These are phyloP conservation scores for Ectobius pallidus DNA, from an alignment of 2,888 invertebrate genomes.

Conservation along the genomic window DNA sequence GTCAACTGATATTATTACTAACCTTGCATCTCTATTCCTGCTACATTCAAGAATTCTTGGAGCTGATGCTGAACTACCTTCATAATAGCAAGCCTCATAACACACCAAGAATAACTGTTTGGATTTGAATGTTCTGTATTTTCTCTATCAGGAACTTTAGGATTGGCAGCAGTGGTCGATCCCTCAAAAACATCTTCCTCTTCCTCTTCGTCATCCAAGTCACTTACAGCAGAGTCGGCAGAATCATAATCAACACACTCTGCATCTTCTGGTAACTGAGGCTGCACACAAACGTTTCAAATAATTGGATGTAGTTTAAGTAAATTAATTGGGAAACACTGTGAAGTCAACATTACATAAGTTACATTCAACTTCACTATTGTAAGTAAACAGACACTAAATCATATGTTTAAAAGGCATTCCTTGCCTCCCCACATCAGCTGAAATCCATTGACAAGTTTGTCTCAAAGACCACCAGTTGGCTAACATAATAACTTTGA, in stretches of 20 bases:
- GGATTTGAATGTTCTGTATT: conserved; percentile 92
- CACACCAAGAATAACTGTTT: conserved; percentile 94
- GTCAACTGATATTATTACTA: too few species aligned
- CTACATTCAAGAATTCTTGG: conserved; percentile 83
- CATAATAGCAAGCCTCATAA: conserved; percentile 88
- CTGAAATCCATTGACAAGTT: too few species aligned
- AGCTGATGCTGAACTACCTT: conserved; percentile 83
- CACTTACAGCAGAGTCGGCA: conserved; percentile 79
- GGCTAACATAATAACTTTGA: too few species aligned
- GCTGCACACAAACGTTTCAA: conserved; percentile 56
- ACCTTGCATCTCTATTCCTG: conserved; percentile 91
- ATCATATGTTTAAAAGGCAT: too few species aligned
- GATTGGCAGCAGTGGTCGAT: conserved; percentile 44
- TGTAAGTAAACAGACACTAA: too few species aligned
- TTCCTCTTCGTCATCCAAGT: conserved; percentile 79
- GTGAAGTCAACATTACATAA: too few species aligned
- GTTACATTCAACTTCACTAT: too few species aligned
- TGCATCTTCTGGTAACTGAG: conserved; percentile 63
- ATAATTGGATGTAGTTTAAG: too few species aligned
- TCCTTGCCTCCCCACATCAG: too few species aligned
- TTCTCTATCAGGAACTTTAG: conserved; percentile 52
- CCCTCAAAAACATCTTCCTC: conserved; percentile 79
- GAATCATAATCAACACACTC: conserved; percentile 86
- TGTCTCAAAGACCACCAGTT: too few species aligned
- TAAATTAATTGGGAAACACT: too few species aligned